These are phyloP conservation scores for Drosophila pseudoobscura DNA, from an alignment of 1,140 invertebrate genomes.

Conservation along the genomic window DNA sequence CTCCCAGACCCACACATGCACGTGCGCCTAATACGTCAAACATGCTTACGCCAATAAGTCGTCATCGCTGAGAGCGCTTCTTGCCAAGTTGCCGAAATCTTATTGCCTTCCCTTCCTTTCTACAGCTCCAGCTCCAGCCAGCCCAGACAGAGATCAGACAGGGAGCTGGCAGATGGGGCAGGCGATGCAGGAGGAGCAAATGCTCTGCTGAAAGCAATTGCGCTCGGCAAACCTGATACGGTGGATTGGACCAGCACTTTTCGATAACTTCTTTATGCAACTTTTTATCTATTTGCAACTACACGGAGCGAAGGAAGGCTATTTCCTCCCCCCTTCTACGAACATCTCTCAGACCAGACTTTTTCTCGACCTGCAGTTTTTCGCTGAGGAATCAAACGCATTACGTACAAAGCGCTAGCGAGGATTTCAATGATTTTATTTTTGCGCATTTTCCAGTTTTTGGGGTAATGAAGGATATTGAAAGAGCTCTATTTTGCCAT, in stretches of 20 bases:
- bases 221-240: conserved; percentile 15
- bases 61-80: conserved; percentile 53
- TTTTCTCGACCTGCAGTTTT: conserved; percentile 58
- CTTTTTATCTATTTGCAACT: conserved; percentile 68
- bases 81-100: conserved; percentile 59
- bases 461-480: conserved; percentile 78
- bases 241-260: conserved; percentile 66
- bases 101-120: conserved; percentile 53
- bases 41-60: conserved; percentile 80
- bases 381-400: conserved; percentile 76
- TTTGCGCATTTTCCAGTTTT: conserved; percentile 73
- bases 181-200: not conserved
- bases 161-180: not conserved
- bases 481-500: conserved; percentile 52
- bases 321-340: conserved; percentile 8
- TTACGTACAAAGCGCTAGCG: conserved; percentile 69
- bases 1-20: conserved; percentile 25
- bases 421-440: conserved; percentile 79
- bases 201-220: conserved; percentile 55
- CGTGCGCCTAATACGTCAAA: conserved; percentile 73
- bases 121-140: conserved; percentile 26
- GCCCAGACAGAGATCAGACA: conserved; percentile 16
- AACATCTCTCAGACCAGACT: not conserved
- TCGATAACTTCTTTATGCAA: conserved; percentile 79
- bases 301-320: conserved; percentile 16